A percentile compares a stretch with the other conserved stretches of the same genome.
phyloP scores from a whole-genome alignment of 2,113 vertebrate species.

The Oncorhynchus masou region DNA sequence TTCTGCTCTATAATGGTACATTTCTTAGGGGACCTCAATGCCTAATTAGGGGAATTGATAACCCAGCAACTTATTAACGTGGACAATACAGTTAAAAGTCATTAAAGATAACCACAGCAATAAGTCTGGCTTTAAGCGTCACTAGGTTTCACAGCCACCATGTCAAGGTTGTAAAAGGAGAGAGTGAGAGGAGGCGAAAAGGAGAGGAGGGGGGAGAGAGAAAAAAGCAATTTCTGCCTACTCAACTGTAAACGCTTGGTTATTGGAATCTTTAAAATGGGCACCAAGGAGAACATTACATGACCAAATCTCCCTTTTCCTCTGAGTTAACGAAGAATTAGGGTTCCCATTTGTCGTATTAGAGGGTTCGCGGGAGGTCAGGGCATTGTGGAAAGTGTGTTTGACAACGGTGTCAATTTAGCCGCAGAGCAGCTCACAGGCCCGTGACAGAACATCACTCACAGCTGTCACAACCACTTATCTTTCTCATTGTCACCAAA shows the following conservation, averaged over 20 bases:
- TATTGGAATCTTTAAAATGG: constrained; percentile 96
- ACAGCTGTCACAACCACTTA: constrained; percentile 94
- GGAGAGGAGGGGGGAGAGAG: background rate
- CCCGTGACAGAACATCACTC: constrained; percentile 85
- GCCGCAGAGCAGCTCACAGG: constrained; percentile 70
- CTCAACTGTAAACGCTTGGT: constrained; percentile 91
- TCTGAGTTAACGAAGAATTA: constrained; percentile 96
- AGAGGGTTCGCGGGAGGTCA: constrained; percentile 88
- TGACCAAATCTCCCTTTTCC: constrained; percentile 85
- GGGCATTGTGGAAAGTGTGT: constrained; percentile 76
- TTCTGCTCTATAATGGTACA: constrained; percentile 88
- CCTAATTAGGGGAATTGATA: constrained; percentile 99
- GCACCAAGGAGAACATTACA: constrained; percentile 92
- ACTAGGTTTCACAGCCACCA: constrained; percentile 83
- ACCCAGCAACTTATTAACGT: constrained; percentile 95
- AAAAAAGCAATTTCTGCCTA: constrained; percentile 85
- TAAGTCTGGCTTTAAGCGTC: constrained; percentile 93
- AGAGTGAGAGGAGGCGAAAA: background rate
- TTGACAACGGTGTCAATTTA: constrained; percentile 90
- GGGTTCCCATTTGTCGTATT: constrained; percentile 92
- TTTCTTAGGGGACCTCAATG: constrained; percentile 90
- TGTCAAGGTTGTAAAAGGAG: constrained; percentile 69
- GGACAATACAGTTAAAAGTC: constrained; percentile 97
- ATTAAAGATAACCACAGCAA: constrained; percentile 97
- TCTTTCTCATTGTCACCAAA: constrained; percentile 84